Evolutionary conservation across 2,113 vertebrate genomes (phyloP).

Genomic region (Empidonax alnorum): DNA sequence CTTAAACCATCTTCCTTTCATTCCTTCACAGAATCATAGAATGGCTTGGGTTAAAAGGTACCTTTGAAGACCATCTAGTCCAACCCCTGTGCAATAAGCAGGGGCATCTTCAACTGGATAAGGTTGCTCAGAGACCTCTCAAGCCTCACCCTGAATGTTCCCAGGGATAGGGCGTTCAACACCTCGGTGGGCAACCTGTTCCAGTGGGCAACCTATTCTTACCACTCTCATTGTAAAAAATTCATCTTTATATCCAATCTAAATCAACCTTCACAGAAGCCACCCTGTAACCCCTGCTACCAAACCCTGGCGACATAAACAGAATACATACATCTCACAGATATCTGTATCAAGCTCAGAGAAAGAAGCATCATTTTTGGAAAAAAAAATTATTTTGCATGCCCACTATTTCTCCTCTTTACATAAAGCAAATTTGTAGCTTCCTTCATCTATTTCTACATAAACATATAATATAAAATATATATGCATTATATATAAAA

Average conservation of each 20-base stretch:
- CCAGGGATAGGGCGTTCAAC: background rate
- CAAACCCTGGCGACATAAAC: background rate
- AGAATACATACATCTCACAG: background rate
- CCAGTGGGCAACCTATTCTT: background rate
- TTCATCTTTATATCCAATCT: background rate
- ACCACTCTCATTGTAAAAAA: background rate
- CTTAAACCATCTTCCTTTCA: background rate
- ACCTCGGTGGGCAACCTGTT: background rate
- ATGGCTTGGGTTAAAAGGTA: background rate
- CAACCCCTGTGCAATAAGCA: background rate
- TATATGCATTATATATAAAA: background rate
- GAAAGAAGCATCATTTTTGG: background rate
- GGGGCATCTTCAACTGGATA: background rate
- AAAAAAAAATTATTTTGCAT: background rate
- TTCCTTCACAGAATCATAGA: background rate
- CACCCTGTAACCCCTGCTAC: background rate
- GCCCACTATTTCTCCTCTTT: background rate
- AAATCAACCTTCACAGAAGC: rapidly evolving
- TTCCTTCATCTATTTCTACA: background rate
- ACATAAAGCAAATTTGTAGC: background rate
- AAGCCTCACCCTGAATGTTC: background rate
- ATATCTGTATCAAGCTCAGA: background rate
- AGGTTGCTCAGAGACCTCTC: background rate
- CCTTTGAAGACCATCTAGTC: background rate
- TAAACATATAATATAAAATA: no score